Base-by-base conservation (phyloP, 2,888 invertebrate species). In the Sarcophaga variegata region DNA sequence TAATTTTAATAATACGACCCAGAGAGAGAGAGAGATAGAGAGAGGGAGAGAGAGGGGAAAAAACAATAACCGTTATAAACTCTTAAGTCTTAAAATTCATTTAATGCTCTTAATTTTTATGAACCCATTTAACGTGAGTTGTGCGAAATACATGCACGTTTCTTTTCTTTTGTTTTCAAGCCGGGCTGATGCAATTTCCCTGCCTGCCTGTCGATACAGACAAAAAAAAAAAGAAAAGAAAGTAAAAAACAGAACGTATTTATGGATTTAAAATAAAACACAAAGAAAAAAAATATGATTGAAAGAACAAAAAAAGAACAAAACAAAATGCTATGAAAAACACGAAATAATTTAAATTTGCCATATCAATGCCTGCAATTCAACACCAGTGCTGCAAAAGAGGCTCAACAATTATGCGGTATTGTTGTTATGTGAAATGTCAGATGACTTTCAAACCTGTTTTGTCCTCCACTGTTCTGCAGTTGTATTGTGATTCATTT, bases 91-190 rank as follows among this genome's bases (percentile, higher is more conserved):
- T 62, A 83, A 80, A 84, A 80, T 76, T 75, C 80, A 84, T 75
- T 84, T 80, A 84, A 80, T 75, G 47, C 75, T 84, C 64, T 84
- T 84, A 70, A 80, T 79, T 80, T 80, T 84, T 76, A 84, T 84
- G 80, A 80, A 84, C 64, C 70, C 66, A 80, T 66, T 76, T 76
- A 76, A 84, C 49, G 22, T 37, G 64, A 64, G 45, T 70, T 83
- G 54, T 67, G 37, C 10, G 63, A 14, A 71, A 83, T 69, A 71
- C 60, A 83, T 83, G 0, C 37, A 2, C 37, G 10, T 37, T 37
- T 37, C 37, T 47, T 77, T 71, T 27, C 82, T 77, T 77, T 83
- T 63, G 71, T 83, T 66, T 45, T 63, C 70, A 10, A 20, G 2
- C 8, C 37, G 64, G 63, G 5, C 37, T 45, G 45, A 63, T 25